Evolutionary conservation across 2,113 vertebrate species (phyloP), one percentile per base, ranked within the genome.

Genomic region (Spermophilus dauricus): DNA sequence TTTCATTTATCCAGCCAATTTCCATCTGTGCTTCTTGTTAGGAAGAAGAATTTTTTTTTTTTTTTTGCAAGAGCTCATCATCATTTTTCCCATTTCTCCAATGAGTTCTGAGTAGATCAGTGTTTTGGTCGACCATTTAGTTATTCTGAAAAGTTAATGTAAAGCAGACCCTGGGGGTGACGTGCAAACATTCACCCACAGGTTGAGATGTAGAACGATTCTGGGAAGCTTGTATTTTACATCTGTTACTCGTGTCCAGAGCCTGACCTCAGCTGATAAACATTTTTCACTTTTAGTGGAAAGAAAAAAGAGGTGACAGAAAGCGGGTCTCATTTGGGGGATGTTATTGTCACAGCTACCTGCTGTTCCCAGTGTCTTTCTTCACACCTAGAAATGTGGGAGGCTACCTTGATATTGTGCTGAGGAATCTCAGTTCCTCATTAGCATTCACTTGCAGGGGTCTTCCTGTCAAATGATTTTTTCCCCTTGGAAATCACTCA

Each of bases 231-330:
- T 65, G 0, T 80, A 81, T 48, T 96, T 96, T 26, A 85, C 30
- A 69, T 48, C 92, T 7, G 17, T 45, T 85, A 42, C 58, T 94
- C 45, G 73, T 92, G 86, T 86, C 48, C 85, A 97, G 76, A 77
- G 39, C n/a, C 37, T 96, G 69, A 86, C 73, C 92, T 95, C 30
- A 32, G 8, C 24, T 90, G 53, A 83, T 69, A 93, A 95, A 93
- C 53, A 58, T 96, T 97, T 95, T 93, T 83, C 48, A 86, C 75
- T 89, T 73, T 78, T 32, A 76, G 32, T 34, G 83, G 75, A 91
- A 82, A 84, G 86, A 22, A 86, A 95, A 45, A 92, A 26, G 17
- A 75, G 24, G 51, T 83, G 6, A 91, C 89, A 78, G 34, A 87
- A 91, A 86, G 39, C 53, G 51, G 32, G 32, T 69, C n/a, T 95